Base-by-base conservation (phyloP, 1,140 invertebrate species). In the Micrasema minimum region DNA sequence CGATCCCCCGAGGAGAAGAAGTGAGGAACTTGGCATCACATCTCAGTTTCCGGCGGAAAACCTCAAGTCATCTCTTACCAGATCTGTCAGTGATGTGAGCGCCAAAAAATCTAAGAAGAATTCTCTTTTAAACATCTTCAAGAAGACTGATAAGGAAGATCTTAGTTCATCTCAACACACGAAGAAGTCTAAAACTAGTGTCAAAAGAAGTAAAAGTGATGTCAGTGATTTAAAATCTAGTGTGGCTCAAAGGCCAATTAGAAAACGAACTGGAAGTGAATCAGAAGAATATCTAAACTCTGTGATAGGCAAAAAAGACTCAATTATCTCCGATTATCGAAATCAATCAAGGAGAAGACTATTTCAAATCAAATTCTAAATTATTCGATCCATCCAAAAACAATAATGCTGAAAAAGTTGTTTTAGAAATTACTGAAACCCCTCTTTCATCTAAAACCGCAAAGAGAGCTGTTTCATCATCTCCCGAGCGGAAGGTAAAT, bases 311-410 rank as follows among this genome's bases (percentile, higher is more conserved):
- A 85, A 85, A n/a, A 67, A 90, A 88, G 77, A 87, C 88, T 62
- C 91, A 91, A 76, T 75, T 93, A n/a, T 92, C 90, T 14, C 91
- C 91, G 0, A 93, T 93, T 66, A 92, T 92, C 57, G 91, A 93
- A 81, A 79, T 88, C 82, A 80, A 86, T 77, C 83, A 88, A 75
- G 78, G 85, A 43, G 88, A 90, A 78, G 90, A 91, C 76, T 91
- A 90, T 71, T 92, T 92, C 73, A 83, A 87, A 55, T 85, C 66
- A 2, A 59, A 66, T 16, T 18, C 66, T 1, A 69, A 59, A 61
- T 38, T 26, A n/a, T n/a, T n/a, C n/a, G n/a, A n/a, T n/a, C n/a
- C n/a, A n/a, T 9, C 2, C n/a, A 9, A 53, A n/a, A n/a, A n/a
- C n/a, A n/a, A n/a, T n/a, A n/a, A 64, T 23, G 57, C 55, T 20